phyloP scores from a whole-genome alignment of 2,113 vertebrate species.

The Muntiacus muntjak region DNA sequence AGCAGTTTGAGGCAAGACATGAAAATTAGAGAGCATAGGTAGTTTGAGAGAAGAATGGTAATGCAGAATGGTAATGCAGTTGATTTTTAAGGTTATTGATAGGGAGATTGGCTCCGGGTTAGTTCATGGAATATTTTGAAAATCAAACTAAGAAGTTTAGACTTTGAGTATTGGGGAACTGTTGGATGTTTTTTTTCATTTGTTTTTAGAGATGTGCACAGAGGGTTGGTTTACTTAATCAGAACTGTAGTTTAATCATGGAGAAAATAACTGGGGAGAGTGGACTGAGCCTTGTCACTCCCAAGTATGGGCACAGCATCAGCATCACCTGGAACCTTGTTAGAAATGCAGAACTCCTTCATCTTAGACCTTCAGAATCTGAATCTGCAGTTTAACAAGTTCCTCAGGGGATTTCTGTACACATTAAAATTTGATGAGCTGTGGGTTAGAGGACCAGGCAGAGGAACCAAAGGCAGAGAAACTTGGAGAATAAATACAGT shows the following conservation, averaged over 20 bases:
- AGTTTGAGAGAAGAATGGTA: not conserved
- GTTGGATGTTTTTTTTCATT: not conserved
- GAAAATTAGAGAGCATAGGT: not conserved
- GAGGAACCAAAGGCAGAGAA: not conserved
- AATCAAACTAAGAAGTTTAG: not conserved
- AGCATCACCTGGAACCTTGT: not conserved
- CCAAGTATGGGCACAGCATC: not conserved
- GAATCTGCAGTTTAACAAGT: not conserved
- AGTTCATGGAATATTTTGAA: not conserved
- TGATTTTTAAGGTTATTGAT: not conserved
- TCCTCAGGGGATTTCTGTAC: not conserved
- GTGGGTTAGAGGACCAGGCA: not conserved
- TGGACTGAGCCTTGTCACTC: not conserved
- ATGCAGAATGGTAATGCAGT: not conserved
- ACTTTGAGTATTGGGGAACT: not conserved
- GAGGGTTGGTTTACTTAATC: not conserved
- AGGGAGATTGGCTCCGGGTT: not conserved
- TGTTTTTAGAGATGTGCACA: not conserved
- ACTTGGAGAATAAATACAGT: not conserved
- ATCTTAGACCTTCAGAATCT: not conserved
- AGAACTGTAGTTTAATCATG: not conserved
- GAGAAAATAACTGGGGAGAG: not conserved
- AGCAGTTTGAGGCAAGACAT: not conserved
- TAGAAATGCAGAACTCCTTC: not conserved
- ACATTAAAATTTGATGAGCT: not conserved